These are phyloP conservation scores for Epinotia demarniana DNA, from an alignment of 2,888 invertebrate species.

Conservation along the genomic window DNA sequence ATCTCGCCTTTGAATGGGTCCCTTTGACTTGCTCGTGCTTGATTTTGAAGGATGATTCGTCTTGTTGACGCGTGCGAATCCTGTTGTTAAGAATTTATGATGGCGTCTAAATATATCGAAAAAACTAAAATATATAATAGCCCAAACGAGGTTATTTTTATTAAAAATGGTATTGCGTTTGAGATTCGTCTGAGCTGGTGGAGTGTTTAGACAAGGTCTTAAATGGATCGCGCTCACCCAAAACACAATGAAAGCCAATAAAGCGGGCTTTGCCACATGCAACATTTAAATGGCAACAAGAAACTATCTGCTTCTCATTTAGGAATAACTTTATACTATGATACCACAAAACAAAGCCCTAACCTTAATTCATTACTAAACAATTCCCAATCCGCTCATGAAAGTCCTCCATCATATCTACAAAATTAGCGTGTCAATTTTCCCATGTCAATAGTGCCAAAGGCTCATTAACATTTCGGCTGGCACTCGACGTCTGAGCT, in stretches of 20 bases:
- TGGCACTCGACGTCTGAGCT: conserved; percentile 67
- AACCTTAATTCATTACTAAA: not conserved
- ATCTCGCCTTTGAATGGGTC: conserved; percentile 27
- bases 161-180: too few relatives aligned
- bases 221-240: too few relatives aligned
- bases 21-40: conserved; percentile 18
- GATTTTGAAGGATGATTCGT: conserved; percentile 27
- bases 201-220: too few relatives aligned
- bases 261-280: not conserved
- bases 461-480: conserved; percentile 70
- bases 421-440: conserved; percentile 40
- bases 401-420: conserved; percentile 17
- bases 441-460: conserved; percentile 47
- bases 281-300: not conserved
- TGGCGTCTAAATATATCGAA: not conserved
- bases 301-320: not conserved
- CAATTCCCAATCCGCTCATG: not conserved
- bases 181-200: too few relatives aligned
- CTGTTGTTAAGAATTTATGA: not conserved
- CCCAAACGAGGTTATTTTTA: not conserved
- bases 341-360: not conserved
- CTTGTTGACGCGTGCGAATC: not conserved
- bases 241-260: not conserved
- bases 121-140: not conserved
- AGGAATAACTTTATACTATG: not conserved